These are phyloP conservation scores for Acanthiza pusilla DNA, from an alignment of 2,797 vertebrate genomes.

Conservation along the genomic window DNA sequence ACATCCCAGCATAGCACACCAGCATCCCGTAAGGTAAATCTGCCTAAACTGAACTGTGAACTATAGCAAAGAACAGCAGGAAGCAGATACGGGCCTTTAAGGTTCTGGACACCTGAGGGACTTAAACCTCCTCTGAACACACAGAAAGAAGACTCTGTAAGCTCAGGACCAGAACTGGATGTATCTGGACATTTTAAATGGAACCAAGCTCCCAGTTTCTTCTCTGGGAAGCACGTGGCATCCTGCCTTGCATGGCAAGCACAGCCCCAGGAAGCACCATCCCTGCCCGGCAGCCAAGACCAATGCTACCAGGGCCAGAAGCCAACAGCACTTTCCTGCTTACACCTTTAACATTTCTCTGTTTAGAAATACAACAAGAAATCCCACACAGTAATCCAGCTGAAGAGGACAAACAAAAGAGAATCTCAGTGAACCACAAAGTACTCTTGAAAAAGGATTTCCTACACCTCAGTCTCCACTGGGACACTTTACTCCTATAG, in stretches of 20 bases:
- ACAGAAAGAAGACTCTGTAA: background rate
- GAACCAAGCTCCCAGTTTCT: background rate
- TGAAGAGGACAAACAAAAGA: background rate
- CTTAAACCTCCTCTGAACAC: background rate
- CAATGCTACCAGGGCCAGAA: background rate
- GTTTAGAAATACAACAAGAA: background rate
- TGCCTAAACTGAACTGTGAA: background rate
- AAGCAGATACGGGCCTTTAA: background rate
- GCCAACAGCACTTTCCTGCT: background rate
- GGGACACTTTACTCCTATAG: background rate
- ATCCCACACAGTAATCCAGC: background rate
- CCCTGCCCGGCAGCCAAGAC: background rate
- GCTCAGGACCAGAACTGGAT: background rate
- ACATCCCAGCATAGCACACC: background rate
- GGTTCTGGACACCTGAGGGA: background rate
- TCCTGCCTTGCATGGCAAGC: background rate
- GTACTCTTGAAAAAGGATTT: background rate
- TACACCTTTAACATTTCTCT: background rate
- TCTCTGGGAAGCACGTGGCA: background rate
- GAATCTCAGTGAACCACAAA: background rate
- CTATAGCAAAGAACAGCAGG: background rate
- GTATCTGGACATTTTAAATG: background rate
- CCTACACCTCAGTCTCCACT: background rate
- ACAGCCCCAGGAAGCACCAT: background rate
- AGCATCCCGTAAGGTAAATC: background rate